A percentile compares a stretch with the other conserved stretches of the same genome.
phyloP scores from a whole-genome alignment of 1,140 invertebrate genomes.

The Manduca sexta region DNA sequence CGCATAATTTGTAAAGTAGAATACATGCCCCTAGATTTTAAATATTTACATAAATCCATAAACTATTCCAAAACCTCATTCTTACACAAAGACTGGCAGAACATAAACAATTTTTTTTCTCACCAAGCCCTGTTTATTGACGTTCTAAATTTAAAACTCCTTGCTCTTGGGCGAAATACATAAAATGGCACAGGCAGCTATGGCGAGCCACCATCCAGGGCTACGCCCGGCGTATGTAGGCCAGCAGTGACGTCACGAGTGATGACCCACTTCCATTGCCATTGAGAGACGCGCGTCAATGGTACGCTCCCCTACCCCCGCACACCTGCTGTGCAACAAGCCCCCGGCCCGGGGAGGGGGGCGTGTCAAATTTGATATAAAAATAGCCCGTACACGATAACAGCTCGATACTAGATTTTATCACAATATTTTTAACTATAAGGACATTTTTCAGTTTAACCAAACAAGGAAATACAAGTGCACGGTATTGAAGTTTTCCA shows the following conservation, averaged over 20 bases:
- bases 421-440: neutral
- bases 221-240: conserved; percentile 63
- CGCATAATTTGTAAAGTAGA: too few relatives aligned
- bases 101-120: too few relatives aligned
- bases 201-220: conserved; percentile 37
- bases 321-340: conserved; percentile 12
- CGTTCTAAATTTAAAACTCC: conserved; percentile 50
- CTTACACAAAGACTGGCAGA: too few relatives aligned
- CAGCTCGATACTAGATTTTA: too few relatives aligned
- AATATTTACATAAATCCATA: too few relatives aligned
- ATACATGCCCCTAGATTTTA: too few relatives aligned
- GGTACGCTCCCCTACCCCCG: conserved; percentile 38
- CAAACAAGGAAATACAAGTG: too few relatives aligned
- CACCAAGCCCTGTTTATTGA: conserved; percentile 4
- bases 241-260: conserved; percentile 58
- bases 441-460: too few relatives aligned
- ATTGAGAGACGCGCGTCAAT: conserved; percentile 68
- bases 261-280: conserved; percentile 60
- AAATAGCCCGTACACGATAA: too few relatives aligned
- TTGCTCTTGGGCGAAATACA: conserved; percentile 33
- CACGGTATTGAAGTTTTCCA: too few relatives aligned
- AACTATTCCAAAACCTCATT: too few relatives aligned
- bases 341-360: conserved; percentile 9
- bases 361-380: conserved; percentile 14
- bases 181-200: conserved; percentile 19